Base-by-base conservation (phyloP, 2,113 vertebrate genomes). In the Haplochromis vanheusdeni region DNA sequence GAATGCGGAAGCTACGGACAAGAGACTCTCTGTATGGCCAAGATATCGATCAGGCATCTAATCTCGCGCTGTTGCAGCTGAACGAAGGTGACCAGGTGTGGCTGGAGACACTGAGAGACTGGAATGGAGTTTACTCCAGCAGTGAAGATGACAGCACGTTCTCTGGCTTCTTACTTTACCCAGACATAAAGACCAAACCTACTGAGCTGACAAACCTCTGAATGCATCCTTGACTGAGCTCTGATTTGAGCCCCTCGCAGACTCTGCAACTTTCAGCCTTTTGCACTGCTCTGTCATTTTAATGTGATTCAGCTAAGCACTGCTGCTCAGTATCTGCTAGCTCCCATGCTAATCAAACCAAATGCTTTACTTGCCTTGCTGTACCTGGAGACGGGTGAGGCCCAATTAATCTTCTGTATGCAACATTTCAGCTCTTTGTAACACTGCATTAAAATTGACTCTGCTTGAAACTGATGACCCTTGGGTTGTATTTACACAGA, bases 21-120 rank as follows among this genome's bases (percentile, higher is more conserved):
- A 96, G 98, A 1, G 98, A 99, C 92, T 98, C 98, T 0, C 96
- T 99, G 11, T 97, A 98, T 0, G 97, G 98, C 51, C 98, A 99
- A 85, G 98, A 99, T 91, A 98, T 98, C 5, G 98, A 99, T 89
- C 98, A 99, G 93, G 97, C 98, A 0, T 99, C 98, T 83, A 97
- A 98, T 90, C 96, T 99, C 3, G 95, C 96, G 1, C 87, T 99
- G 89, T 92, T 99, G 84, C 97, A 95, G 88, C 93, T 99, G 68
- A 93, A 68, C 0, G 91, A 62, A 1, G 98, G 98, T 0, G 98
- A 99, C 90, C 97, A 98, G 83, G 98, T 99, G 81, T 99, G 98
- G 98, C 92, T 99, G 89, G 98, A 99, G 92, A 97, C 97, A 0
- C 95, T 97, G 0, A 96, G 97, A 86, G 98, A 99, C 86, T 98